Conservation (phyloP, 2,888 invertebrate genomes). For the Lepidocyrtinus sp. region DNA sequence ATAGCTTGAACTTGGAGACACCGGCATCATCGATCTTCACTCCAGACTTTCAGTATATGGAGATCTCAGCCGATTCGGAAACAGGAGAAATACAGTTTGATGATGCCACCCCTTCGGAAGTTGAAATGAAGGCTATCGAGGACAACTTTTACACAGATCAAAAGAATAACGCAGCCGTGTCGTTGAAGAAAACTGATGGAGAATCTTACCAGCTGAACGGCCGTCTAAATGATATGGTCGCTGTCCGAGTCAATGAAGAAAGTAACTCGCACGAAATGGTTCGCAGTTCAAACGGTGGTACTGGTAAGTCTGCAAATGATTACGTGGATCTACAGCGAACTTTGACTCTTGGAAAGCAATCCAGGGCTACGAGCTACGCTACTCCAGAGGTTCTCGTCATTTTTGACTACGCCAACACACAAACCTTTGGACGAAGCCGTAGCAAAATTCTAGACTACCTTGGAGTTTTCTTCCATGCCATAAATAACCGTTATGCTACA, state of each 20-base stretch:
- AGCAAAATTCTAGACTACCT: constrained; percentile 56
- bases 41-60: constrained; percentile 36
- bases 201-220: constrained; percentile 25
- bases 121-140: constrained; percentile 37
- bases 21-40: constrained; percentile 47
- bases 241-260: background rate
- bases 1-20: constrained; percentile 6
- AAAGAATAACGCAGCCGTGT: constrained; percentile 38
- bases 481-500: constrained; percentile 64
- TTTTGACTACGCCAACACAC: constrained; percentile 57
- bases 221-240: constrained; percentile 24
- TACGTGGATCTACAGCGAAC: constrained; percentile 22
- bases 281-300: background rate
- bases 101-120: constrained; percentile 46
- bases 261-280: constrained; percentile 3
- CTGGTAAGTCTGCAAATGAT: background rate
- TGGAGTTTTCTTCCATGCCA: constrained; percentile 62
- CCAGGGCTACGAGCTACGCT: constrained; percentile 22
- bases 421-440: constrained; percentile 27
- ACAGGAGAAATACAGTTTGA: constrained; percentile 20
- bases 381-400: constrained; percentile 59
- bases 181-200: constrained; percentile 24
- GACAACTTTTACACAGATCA: constrained; percentile 41
- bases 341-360: constrained; percentile 16
- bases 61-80: constrained; percentile 18